These are phyloP conservation scores for Ophioninae sp. DNA, from an alignment of 2,888 invertebrate species.

Conservation along the genomic window DNA sequence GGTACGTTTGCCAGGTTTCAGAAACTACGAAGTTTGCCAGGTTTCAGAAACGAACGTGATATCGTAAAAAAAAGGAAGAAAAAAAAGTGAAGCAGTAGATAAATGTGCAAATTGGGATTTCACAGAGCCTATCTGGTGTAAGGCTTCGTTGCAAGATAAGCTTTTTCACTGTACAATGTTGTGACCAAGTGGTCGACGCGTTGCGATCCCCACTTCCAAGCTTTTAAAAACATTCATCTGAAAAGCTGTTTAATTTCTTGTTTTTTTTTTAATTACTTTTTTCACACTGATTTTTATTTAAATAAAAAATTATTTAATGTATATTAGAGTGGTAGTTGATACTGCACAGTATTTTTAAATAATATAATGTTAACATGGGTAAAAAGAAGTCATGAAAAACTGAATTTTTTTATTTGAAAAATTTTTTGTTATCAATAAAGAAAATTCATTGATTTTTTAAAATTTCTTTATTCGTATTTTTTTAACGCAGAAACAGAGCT, in stretches of 20 bases:
- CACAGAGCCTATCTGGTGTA: background rate
- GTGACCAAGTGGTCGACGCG: background rate
- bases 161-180: conserved; percentile 6
- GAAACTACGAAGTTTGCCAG: background rate
- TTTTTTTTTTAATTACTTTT: background rate
- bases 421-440: too few relatives aligned
- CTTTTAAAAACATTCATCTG: background rate
- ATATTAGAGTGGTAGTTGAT: too few relatives aligned
- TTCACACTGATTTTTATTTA: too few relatives aligned
- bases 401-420: too few relatives aligned
- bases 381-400: too few relatives aligned
- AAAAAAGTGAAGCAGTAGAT: background rate
- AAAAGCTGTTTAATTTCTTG: too few relatives aligned
- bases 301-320: too few relatives aligned
- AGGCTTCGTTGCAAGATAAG: background rate
- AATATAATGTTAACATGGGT: too few relatives aligned
- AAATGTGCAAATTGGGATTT: conserved; percentile 16
- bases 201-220: background rate
- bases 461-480: too few relatives aligned
- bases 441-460: too few relatives aligned
- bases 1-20: background rate
- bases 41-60: background rate
- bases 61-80: background rate
- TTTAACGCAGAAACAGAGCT: too few relatives aligned
- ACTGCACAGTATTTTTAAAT: too few relatives aligned